Base-by-base conservation (phyloP, 2,113 vertebrate species). In the Mystacornis crossleyi region DNA sequence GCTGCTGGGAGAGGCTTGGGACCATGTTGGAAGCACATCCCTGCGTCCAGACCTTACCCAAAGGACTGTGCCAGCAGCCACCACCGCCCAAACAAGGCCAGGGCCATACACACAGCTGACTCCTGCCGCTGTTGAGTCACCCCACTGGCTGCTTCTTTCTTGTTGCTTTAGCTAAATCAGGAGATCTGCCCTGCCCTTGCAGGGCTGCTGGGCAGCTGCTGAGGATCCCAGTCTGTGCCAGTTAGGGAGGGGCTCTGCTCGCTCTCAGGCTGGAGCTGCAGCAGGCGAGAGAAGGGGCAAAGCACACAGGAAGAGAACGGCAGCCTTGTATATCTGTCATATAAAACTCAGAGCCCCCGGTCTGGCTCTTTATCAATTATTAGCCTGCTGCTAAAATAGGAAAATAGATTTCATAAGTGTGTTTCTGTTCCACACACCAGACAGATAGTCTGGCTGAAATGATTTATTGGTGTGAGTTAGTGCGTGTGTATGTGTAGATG, bases 361-460 rank as follows among this genome's bases (percentile, higher is more conserved):
- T 42, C 40, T 95, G 90, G 84, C 90, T 95, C n/a, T 91, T 91
- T 86, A 94, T 94, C 83, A 92, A 85, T 96, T 91, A 94, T 91
- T 93, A 93, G 86, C 84, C 85, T 83, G 71, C 89, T 96, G 80
- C 95, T 94, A 93, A 93, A 93, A 91, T 93, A 79, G 90, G 88
- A 91, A 94, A 94, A 94, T 73, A 88, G 80, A 88, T 95, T 95
- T 94, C 91, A 69, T 89, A 78, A 95, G 88, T 54, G 67, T 89
- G 82, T 92, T 96, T 95, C 83, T 93, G 93, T 55, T 94, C 82
- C 73, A 60, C 75, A 48, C 84, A 64, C 74, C 85, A 93, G 95
- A 95, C 92, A 97, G 94, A 95, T 91, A 96, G 93, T 95, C 96
- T 94, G 95, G 79, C 67, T 93, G 51, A 85, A 89, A 74, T 83